These are phyloP conservation scores for Cynopterus brachyotis DNA, from an alignment of 2,113 vertebrate genomes.

Conservation along the genomic window DNA sequence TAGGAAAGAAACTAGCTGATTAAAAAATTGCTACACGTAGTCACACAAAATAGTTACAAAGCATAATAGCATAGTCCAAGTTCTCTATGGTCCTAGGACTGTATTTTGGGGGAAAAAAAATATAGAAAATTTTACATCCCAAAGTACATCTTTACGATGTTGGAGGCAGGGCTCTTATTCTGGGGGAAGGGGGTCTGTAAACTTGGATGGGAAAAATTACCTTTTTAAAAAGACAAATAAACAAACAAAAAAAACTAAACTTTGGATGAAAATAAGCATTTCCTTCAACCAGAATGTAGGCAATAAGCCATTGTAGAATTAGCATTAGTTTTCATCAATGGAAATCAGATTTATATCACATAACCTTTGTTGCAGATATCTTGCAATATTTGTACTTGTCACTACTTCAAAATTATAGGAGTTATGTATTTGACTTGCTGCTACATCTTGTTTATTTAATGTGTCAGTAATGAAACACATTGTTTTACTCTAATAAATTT, in stretches of 20 bases:
- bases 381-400: slow-evolving; percentile 58
- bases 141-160: not conserved
- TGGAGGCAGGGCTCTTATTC: not conserved
- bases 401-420: slow-evolving; percentile 54
- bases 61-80: not conserved
- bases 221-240: not conserved
- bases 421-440: slow-evolving; percentile 66
- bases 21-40: not conserved
- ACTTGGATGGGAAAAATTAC: slow-evolving; percentile 1
- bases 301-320: not conserved
- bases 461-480: slow-evolving; percentile 31
- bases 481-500: slow-evolving; percentile 47
- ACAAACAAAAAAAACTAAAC: not conserved
- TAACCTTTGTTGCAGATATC: slow-evolving; percentile 22
- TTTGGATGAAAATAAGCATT: slow-evolving; percentile 36
- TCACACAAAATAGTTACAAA: not conserved
- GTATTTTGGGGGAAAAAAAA: not conserved
- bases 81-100: not conserved
- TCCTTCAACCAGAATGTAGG: slow-evolving; percentile 16
- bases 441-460: slow-evolving; percentile 62
- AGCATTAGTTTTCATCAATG: slow-evolving; percentile 2
- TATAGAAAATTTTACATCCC: not conserved
- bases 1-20: not conserved
- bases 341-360: slow-evolving; percentile 47
- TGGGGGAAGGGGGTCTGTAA: not conserved